Evolutionary conservation across 2,113 vertebrate species (phyloP).

Genomic region (Corythornis madagascariensis): DNA sequence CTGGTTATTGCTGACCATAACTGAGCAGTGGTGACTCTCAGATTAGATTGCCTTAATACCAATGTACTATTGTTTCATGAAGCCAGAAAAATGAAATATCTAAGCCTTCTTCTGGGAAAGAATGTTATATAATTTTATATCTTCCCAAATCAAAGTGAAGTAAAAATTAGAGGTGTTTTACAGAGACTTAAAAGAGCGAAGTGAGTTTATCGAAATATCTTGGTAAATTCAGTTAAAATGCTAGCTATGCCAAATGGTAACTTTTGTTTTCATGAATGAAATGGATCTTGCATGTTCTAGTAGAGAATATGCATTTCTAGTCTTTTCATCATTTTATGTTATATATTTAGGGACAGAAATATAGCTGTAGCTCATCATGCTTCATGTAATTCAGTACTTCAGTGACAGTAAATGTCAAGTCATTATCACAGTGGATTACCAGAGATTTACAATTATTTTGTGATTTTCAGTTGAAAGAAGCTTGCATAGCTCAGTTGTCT

Average conservation of each 20-base stretch:
- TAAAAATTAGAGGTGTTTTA: neutral
- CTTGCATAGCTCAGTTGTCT: neutral
- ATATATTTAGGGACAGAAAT: neutral
- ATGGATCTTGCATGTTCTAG: neutral
- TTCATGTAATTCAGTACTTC: neutral
- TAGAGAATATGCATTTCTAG: constrained; percentile 19
- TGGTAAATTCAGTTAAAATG: neutral
- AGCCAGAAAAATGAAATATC: neutral
- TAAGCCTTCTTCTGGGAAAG: neutral
- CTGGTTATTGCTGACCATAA: constrained; percentile 21
- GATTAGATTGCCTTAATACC: neutral
- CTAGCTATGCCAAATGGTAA: neutral
- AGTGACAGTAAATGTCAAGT: constrained; percentile 13
- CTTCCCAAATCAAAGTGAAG: neutral
- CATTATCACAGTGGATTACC: neutral
- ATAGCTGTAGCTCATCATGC: neutral
- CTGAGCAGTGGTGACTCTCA: constrained; percentile 3
- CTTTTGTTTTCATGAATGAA: neutral
- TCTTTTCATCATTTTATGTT: neutral
- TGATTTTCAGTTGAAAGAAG: neutral
- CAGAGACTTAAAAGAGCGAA: neutral
- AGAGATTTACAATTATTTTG: neutral
- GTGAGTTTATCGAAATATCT: neutral
- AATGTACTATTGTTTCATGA: neutral
- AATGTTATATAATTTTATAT: neutral